A percentile compares a stretch with the other conserved stretches of the same genome.
Conservation (phyloP, 2,113 vertebrate species). For the Mobula birostris region DNA sequence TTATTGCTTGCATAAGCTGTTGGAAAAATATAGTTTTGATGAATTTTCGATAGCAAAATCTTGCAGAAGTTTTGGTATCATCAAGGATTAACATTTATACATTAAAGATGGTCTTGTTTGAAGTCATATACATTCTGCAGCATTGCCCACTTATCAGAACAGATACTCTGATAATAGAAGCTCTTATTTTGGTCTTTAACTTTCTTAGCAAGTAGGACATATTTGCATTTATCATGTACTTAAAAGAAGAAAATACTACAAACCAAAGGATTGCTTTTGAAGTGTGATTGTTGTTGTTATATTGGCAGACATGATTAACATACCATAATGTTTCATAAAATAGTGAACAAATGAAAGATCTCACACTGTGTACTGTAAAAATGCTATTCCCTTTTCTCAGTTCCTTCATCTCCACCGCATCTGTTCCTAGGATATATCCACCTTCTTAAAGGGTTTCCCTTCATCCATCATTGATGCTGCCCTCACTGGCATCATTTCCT, state of each 20-base stretch:
- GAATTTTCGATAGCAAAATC: neutral
- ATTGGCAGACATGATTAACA: too few relatives aligned
- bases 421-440: too few relatives aligned
- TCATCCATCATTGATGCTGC: too few relatives aligned
- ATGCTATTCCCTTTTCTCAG: too few relatives aligned
- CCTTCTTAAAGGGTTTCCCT: too few relatives aligned
- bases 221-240: neutral
- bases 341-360: neutral
- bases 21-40: neutral
- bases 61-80: neutral
- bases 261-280: conserved; percentile 17
- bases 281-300: neutral
- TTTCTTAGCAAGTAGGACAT: neutral
- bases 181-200: neutral
- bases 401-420: too few relatives aligned
- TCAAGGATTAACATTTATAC: neutral
- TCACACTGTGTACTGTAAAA: too few relatives aligned
- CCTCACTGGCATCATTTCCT: too few relatives aligned
- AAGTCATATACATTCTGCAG: neutral
- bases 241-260: neutral
- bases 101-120: neutral
- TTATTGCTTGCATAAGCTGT: neutral
- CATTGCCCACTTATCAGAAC: neutral
- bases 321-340: neutral
- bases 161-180: neutral